phyloP scores from a whole-genome alignment of 2,797 vertebrate genomes.

The Chelmon rostratus region DNA sequence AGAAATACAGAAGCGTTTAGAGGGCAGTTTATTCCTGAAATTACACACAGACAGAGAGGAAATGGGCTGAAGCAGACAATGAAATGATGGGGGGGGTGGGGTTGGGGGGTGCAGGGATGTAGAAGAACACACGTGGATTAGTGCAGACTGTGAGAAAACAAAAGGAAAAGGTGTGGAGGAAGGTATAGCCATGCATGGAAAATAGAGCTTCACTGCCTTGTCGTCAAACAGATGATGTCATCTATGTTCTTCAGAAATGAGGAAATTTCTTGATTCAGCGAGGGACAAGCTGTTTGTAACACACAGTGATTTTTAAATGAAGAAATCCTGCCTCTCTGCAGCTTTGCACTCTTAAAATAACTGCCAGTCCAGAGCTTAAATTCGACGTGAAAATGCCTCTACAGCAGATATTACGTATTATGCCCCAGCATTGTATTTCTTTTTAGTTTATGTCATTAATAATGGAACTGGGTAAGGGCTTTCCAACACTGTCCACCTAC shows the following conservation, averaged over 20 bases:
- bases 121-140: neutral
- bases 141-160: neutral
- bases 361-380: constrained; percentile 1
- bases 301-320: constrained; percentile 2
- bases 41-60: constrained; percentile 42
- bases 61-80: constrained; percentile 37
- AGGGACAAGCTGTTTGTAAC: neutral
- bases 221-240: constrained; percentile 19
- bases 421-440: constrained; percentile 20
- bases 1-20: constrained; percentile 31
- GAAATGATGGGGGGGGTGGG: constrained; percentile 1
- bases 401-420: constrained; percentile 12
- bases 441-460: constrained; percentile 42
- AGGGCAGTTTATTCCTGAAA: constrained; percentile 53
- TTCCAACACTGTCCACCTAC: constrained; percentile 10
- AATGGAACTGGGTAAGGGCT: constrained; percentile 6
- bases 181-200: constrained; percentile 1
- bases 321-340: constrained; percentile 6
- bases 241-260: constrained; percentile 25
- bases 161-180: constrained; percentile 17
- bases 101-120: neutral
- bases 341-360: constrained; percentile 14
- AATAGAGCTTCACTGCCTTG: constrained; percentile 4
- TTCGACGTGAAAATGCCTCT: constrained; percentile 24
- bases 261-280: constrained; percentile 20